Conservation (phyloP, 2,888 invertebrate genomes). For the Beris morrisii region DNA sequence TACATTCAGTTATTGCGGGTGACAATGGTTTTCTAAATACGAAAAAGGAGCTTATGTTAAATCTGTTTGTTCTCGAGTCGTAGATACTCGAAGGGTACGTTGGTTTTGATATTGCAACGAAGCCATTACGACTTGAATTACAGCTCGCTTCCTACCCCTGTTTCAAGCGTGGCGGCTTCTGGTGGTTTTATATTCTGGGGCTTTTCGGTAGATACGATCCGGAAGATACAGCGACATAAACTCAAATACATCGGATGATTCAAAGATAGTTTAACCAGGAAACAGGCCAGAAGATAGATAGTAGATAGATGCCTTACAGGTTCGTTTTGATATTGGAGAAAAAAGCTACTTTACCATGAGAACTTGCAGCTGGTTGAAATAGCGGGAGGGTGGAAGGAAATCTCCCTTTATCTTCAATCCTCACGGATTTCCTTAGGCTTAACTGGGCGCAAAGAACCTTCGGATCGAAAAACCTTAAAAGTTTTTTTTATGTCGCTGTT, state of each 20-base stretch:
- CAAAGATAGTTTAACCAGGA: slow-evolving; percentile 23
- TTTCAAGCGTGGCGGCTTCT: neutral
- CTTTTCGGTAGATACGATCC: neutral
- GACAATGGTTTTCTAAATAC: slow-evolving; percentile 30
- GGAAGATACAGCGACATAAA: slow-evolving; percentile 9
- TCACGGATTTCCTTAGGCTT: slow-evolving; percentile 30
- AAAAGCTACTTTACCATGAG: slow-evolving; percentile 28
- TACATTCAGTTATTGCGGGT: slow-evolving; percentile 20
- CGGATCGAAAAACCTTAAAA: no score
- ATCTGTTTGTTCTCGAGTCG: slow-evolving; percentile 26
- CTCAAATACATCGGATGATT: slow-evolving; percentile 9
- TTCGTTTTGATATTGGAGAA: slow-evolving; percentile 19
- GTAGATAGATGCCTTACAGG: slow-evolving; percentile 20
- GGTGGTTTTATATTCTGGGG: neutral
- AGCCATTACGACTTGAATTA: neutral
- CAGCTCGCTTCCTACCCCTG: no score
- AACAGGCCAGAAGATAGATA: neutral
- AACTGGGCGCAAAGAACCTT: slow-evolving; percentile 9
- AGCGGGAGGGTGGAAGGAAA: slow-evolving; percentile 12
- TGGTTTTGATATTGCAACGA: slow-evolving; percentile 11
- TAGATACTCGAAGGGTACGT: slow-evolving; percentile 6
- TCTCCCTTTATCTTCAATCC: slow-evolving; percentile 3
- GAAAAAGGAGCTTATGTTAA: slow-evolving; percentile 30
- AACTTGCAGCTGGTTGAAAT: slow-evolving; percentile 21
- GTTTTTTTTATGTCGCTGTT: slow-evolving; percentile 3